phyloP scores from a whole-genome alignment of 2,113 vertebrate species.

The Lanius ludovicianus region DNA sequence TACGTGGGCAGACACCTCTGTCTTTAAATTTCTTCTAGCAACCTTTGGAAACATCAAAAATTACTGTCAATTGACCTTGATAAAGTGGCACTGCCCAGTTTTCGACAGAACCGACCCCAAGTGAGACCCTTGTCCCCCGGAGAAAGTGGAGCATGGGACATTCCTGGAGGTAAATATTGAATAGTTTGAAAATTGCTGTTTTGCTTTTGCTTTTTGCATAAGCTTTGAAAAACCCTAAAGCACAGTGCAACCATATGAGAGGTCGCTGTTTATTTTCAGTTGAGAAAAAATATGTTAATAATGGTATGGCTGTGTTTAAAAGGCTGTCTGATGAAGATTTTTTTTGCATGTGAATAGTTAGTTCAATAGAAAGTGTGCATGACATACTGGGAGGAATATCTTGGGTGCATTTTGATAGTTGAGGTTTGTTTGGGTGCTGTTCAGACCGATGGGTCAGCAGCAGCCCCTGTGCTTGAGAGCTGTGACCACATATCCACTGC shows the following conservation, averaged over 20 bases:
- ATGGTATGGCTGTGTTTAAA: not conserved
- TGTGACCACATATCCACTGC: not conserved
- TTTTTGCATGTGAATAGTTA: not conserved
- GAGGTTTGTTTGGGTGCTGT: not conserved
- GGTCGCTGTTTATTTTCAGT: not conserved
- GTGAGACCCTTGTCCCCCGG: conserved; percentile 95
- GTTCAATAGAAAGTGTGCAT: not conserved
- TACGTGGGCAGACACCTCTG: not conserved
- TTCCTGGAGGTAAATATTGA: conserved; percentile 88
- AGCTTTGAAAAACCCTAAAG: not conserved
- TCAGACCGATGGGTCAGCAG: not conserved
- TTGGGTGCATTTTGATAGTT: not conserved
- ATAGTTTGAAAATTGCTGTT: not conserved
- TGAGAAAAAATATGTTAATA: not conserved
- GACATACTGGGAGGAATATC: not conserved
- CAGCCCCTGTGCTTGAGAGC: not conserved
- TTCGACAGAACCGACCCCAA: conserved; percentile 90
- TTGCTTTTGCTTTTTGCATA: not conserved
- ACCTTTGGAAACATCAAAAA: conserved; percentile 99
- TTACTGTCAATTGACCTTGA: conserved; percentile 94
- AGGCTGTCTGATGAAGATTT: not conserved
- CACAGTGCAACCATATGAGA: fast-evolving
- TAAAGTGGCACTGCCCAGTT: conserved; percentile 91
- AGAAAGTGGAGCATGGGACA: conserved; percentile 97
- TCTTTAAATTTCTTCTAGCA: conserved; percentile 76